Evolutionary conservation across 2,888 invertebrate genomes (phyloP).

Genomic region (Caradrina clavipalpis): DNA sequence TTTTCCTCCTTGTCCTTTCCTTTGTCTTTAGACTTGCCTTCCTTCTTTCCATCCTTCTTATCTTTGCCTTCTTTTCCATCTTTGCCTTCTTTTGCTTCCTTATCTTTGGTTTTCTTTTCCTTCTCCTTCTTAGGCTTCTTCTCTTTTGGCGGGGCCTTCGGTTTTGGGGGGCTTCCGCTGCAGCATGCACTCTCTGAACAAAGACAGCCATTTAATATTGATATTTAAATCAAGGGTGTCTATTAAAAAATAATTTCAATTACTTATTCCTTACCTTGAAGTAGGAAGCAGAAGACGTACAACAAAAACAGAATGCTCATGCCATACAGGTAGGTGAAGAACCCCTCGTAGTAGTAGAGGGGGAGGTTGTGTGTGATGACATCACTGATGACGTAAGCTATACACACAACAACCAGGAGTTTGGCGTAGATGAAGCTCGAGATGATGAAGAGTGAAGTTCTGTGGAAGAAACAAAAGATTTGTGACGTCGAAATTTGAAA

Average conservation of each 20-base stretch:
- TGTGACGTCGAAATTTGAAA: slow-evolving; percentile 10
- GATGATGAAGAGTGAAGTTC: slow-evolving; percentile 98
- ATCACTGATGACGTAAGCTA: slow-evolving; percentile 98
- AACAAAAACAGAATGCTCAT: slow-evolving; percentile 97
- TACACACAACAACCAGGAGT: slow-evolving; percentile 97
- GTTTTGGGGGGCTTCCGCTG: slow-evolving; percentile 93
- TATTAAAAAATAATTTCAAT: background rate
- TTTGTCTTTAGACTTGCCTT: slow-evolving; percentile 89
- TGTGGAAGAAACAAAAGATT: slow-evolving; percentile 88
- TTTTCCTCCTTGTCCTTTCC: slow-evolving; percentile 92
- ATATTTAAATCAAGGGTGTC: background rate
- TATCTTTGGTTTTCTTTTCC: slow-evolving; percentile 92
- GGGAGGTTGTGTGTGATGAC: slow-evolving; percentile 98
- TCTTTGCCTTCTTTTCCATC: slow-evolving; percentile 89
- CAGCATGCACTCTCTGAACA: slow-evolving; percentile 95
- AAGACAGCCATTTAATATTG: background rate
- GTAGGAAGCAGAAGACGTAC: slow-evolving; percentile 98
- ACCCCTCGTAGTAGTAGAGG: slow-evolving; percentile 98
- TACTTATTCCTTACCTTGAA: slow-evolving; percentile 92
- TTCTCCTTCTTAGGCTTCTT: slow-evolving; percentile 93
- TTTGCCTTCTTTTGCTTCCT: slow-evolving; percentile 89
- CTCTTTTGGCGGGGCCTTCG: slow-evolving; percentile 92
- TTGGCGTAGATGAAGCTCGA: slow-evolving; percentile 99
- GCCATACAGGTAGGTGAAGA: slow-evolving; percentile 98
- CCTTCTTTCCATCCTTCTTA: slow-evolving; percentile 91